Conservation (phyloP, 2,797 vertebrate genomes). For the Leptodactylus fallax region DNA sequence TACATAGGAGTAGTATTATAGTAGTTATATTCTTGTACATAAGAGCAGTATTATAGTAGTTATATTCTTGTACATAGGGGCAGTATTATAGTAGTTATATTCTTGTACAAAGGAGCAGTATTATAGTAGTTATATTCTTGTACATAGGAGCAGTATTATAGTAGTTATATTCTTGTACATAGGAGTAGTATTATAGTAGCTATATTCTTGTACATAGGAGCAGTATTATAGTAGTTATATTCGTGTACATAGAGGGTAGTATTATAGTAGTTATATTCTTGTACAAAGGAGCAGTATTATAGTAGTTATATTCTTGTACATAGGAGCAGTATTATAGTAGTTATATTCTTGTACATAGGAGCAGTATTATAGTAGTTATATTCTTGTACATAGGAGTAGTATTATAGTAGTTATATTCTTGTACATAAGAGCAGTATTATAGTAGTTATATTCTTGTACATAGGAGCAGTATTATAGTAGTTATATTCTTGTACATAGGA, state of each 20-base stretch:
- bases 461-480: constrained; percentile 2
- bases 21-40: constrained; percentile 3
- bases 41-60: background rate
- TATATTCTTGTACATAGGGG: background rate
- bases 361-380: constrained; percentile 6
- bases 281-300: background rate
- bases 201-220: constrained; percentile 1
- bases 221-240: constrained; percentile 7
- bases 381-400: background rate
- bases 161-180: constrained; percentile 5
- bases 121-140: background rate
- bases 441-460: constrained; percentile 4
- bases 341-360: too few species aligned
- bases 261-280: constrained; percentile 6
- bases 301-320: constrained; percentile 1
- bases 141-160: constrained; percentile 1
- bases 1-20: background rate
- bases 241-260: background rate
- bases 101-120: background rate
- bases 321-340: background rate
- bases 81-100: constrained; percentile 6
- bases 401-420: constrained; percentile 11
- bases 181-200: background rate
- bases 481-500: constrained; percentile 4
- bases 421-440: background rate